Evolutionary conservation across 2,888 invertebrate genomes (phyloP).

Genomic region (Cheilosia grossa): DNA sequence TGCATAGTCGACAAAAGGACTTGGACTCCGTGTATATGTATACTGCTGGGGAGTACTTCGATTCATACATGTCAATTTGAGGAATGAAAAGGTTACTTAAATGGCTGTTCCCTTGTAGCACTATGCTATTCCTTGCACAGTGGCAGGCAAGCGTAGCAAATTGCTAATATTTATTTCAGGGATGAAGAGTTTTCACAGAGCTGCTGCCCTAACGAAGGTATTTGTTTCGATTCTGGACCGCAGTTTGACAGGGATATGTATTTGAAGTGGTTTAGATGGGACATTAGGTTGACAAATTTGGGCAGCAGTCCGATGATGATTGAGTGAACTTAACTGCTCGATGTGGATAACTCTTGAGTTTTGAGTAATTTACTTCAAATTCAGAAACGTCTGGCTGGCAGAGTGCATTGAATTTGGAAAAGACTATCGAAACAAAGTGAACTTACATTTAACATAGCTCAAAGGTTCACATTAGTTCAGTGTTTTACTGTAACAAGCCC

Average conservation of each 20-base stretch:
- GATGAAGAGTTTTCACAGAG: constrained; percentile 26
- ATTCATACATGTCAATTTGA: constrained; percentile 66
- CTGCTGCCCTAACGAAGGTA: constrained; percentile 27
- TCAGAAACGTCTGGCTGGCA: too few relatives aligned
- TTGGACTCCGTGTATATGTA: not conserved
- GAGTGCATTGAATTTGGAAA: too few relatives aligned
- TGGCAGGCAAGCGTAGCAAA: constrained; percentile 55
- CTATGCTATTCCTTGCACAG: not conserved
- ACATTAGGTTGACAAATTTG: constrained; percentile 8
- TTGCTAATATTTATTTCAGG: constrained; percentile 66
- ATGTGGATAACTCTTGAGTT: too few relatives aligned
- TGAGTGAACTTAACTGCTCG: too few relatives aligned
- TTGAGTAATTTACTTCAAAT: too few relatives aligned
- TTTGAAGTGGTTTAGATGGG: constrained; percentile 2
- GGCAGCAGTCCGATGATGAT: not conserved
- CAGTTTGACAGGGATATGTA: constrained; percentile 12
- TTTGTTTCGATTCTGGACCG: constrained; percentile 25
- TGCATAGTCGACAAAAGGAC: constrained; percentile 65
- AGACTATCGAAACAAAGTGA: too few relatives aligned
- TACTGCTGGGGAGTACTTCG: constrained; percentile 43
- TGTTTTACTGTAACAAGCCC: too few relatives aligned
- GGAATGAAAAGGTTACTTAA: constrained; percentile 66
- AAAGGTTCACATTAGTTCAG: too few relatives aligned
- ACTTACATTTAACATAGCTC: too few relatives aligned
- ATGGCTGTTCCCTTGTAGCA: constrained; percentile 13